Base-by-base conservation (phyloP, 37 sponge, comb jelly and placozoan genomes). In the Axinella damicornis region DNA sequence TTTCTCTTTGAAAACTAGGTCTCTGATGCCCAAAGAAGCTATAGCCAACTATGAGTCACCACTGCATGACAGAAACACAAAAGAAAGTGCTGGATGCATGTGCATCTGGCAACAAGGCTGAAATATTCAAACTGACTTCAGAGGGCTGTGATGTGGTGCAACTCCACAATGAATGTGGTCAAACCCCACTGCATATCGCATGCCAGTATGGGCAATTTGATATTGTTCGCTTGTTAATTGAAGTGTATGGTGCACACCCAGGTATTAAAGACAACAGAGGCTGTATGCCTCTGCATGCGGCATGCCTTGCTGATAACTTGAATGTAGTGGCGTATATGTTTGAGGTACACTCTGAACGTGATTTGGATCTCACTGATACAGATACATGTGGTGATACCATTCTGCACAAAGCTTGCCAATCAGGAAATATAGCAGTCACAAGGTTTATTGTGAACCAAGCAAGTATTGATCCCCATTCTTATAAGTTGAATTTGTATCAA, bases 121-220 rank as follows among this genome's bases (percentile, higher is more conserved):
- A 46, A 46, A 12, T 46, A 46, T 46, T 46, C 46, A 46, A 9
- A 46, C 46, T 46, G 9, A 46, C 46, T 46, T 46, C 46, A 46
- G 46, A 9, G 46, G 46, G 46, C 46, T 46, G 46, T 46, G 46
- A 46, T 46, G 6, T 9, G 46, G 46, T 46, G 9, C 46, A 46
- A 9, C 46, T 46, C 17, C 67, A 66, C 33, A 33, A 46, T 46
- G 46, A 46, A 46, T 46, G 54, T 18, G 73, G 83, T 32, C 35
- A 37, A 9, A 82, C 83, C 18, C 63, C 83, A 17, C 73, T 82
- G 21, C 83, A 82, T 71, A 70, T 82, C 37, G 83, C 83, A 28
- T 82, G 73, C 56, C 83, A 71, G 33, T 38, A 70, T 71, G 73
- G 83, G 30, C 71, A 71, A 1, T 27, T 60, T 31, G 60, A 57